Percentiles rank a stretch among this genome's conserved stretches.
These are phyloP conservation scores for Strigamia maritima DNA, from an alignment of 2,888 invertebrate species.

Conservation along the genomic window DNA sequence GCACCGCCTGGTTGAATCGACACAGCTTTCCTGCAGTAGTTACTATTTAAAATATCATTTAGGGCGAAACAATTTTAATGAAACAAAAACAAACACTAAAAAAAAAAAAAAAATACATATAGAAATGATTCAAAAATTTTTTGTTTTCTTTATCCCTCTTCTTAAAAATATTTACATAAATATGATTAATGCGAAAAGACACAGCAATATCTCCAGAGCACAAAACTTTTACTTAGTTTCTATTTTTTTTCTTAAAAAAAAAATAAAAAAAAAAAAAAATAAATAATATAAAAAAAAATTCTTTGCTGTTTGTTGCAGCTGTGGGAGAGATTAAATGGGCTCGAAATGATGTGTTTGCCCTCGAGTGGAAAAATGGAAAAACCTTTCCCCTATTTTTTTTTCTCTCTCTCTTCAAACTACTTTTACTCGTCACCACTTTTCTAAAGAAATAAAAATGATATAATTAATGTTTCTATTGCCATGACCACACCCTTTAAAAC, in stretches of 20 bases:
- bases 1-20: background rate
- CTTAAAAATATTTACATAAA: background rate
- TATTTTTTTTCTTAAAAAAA: background rate
- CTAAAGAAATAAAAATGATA: background rate
- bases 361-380: conserved; percentile 4
- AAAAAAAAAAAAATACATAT: background rate
- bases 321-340: conserved; percentile 4
- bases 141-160: background rate
- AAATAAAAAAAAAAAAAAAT: background rate
- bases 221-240: background rate
- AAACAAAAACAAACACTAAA: background rate
- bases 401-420: background rate
- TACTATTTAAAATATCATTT: background rate
- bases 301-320: conserved; percentile 4
- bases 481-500: conserved; percentile 3
- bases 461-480: background rate
- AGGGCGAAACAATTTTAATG: background rate
- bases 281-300: background rate
- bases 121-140: background rate
- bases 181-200: conserved; percentile 4
- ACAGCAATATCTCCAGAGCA: background rate
- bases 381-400: background rate
- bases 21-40: background rate
- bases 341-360: conserved; percentile 4
- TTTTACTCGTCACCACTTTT: conserved; percentile 4